Base-by-base conservation (phyloP, 2,797 vertebrate genomes). In the Hypotaenidia philippensis region DNA sequence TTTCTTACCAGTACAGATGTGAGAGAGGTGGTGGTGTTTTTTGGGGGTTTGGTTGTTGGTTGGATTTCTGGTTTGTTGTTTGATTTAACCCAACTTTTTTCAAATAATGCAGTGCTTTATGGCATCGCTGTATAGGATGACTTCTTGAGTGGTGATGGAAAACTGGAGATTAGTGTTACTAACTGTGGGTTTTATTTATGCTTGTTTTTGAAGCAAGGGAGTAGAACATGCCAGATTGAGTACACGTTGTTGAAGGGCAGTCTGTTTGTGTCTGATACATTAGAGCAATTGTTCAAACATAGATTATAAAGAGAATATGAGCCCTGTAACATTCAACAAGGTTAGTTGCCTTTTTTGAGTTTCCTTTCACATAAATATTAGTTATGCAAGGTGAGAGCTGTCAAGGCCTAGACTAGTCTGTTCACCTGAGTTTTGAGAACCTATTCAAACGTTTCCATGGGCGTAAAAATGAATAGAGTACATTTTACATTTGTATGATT, bases 231-330 rank as follows among this genome's bases (percentile, higher is more conserved):
- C 10, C 23, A 13, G 4, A 50, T 70, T 76, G 65, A 87, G 45
- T 40, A 2, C 55, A 49, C 7, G 3, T 71, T 89, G 21, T 69
- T 86, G 77, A 82, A 70, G 14, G 23, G 47, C 70, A 61, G 36
- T 34, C 19, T 65, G 27, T 65, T 85, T 96, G 60, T 82, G 53
- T 93, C 89, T 96, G 69, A 81, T 96, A 65, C 5, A 29, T 5
- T 31, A 22, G 22, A 38, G 40, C 32, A 82, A 16, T 88, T 91
- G 65, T 75, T 88, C 83, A 84, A 76, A 55, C 15, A 41, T 21
- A 68, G 41, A 41, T 79, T 66, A 75, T 83, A 40, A 80, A 66
- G 47, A 60, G 32, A 57, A 31, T 71, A 45, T 68, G 44, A 92
- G 7, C 53, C 22, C 17, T 81, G 49, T 53, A 81, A 79, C 8